Base-by-base conservation (phyloP, 2,797 vertebrate species). In the Chromobotia macracanthus region DNA sequence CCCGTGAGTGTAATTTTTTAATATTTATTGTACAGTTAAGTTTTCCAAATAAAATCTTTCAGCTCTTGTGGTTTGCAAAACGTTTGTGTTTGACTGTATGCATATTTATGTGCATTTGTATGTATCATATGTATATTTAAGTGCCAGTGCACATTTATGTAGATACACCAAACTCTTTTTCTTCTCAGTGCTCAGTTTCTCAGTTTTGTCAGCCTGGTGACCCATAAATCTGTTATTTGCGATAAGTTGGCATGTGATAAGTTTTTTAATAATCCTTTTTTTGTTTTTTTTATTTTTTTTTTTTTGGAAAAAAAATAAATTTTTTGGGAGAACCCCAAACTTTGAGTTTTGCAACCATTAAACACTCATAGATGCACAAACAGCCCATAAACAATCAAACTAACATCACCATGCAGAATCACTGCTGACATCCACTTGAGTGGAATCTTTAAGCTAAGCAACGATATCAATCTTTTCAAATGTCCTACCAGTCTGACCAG, bases 41-140 rank as follows among this genome's bases (percentile, higher is more conserved):
- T 44, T 44, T 44, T 44, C 41, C 2, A 10, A 44, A 11, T 44
- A 44, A 72, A 15, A 72, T 48, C 56, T 63, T 48, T 13, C 50
- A 23, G n/a, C 28, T 11, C 4, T 16, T 3, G 12, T 1, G 4
- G 60, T 61, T 31, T 25, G 13, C 10, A 60, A 50, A 60, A 79
- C 81, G 77, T 85, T 88, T 87, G 35, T 64, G 23, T 56, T 13
- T 65, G 15, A 0, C 16, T 41, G 3, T 31, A 31, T 31, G 31
- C 31, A 31, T 31, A 31, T 31, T 31, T 31, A 15, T 72, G 15
- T 46, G 21, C 15, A 11, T 44, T 38, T 75, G 12, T 53, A 7
- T 55, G 18, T 28, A n/a, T n/a, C n/a, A 18, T 18, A 19, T 64
- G 50, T 71, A 23, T 70, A 23, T 25, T 25, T 15, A 15, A 13